Conservation (phyloP, 2,888 invertebrate genomes). For the Coleophora flavipennella region DNA sequence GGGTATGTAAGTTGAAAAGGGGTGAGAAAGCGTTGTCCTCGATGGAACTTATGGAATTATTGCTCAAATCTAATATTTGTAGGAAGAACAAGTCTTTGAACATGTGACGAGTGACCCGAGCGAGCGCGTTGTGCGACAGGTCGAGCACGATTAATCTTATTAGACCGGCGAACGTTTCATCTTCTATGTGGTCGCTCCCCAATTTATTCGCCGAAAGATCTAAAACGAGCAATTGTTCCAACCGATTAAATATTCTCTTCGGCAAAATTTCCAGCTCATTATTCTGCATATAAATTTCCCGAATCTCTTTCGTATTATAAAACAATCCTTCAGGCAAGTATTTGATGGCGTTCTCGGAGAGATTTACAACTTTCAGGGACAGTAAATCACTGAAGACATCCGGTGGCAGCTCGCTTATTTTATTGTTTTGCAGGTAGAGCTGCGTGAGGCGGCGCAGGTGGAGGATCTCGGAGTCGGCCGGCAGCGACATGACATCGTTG, state of each 20-base stretch:
- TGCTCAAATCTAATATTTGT: slow-evolving; percentile 87
- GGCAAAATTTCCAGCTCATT: slow-evolving; percentile 89
- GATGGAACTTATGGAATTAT: slow-evolving; percentile 87
- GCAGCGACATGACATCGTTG: slow-evolving; percentile 82
- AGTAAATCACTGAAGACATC: slow-evolving; percentile 85
- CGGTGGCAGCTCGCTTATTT: slow-evolving; percentile 82
- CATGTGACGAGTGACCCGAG: slow-evolving; percentile 83
- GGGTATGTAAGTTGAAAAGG: slow-evolving; percentile 89
- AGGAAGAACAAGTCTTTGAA: slow-evolving; percentile 91
- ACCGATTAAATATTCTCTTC: slow-evolving; percentile 85
- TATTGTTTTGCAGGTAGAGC: slow-evolving; percentile 87
- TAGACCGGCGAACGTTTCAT: slow-evolving; percentile 88
- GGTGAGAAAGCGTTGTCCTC: slow-evolving; percentile 90
- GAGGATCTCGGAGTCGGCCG: slow-evolving; percentile 83
- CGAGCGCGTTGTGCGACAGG: slow-evolving; percentile 86
- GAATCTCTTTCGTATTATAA: slow-evolving; percentile 83
- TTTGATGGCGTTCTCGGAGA: slow-evolving; percentile 88
- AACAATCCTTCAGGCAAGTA: slow-evolving; percentile 87
- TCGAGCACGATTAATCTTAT: slow-evolving; percentile 90
- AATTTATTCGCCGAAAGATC: slow-evolving; percentile 90
- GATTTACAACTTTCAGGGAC: slow-evolving; percentile 85
- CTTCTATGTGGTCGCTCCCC: slow-evolving; percentile 88
- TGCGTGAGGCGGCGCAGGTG: slow-evolving; percentile 84
- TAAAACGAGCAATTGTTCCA: slow-evolving; percentile 88
- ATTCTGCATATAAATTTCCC: slow-evolving; percentile 88